Evolutionary conservation across 2,888 invertebrate species (phyloP).

Genomic region (Monopis laevigella): DNA sequence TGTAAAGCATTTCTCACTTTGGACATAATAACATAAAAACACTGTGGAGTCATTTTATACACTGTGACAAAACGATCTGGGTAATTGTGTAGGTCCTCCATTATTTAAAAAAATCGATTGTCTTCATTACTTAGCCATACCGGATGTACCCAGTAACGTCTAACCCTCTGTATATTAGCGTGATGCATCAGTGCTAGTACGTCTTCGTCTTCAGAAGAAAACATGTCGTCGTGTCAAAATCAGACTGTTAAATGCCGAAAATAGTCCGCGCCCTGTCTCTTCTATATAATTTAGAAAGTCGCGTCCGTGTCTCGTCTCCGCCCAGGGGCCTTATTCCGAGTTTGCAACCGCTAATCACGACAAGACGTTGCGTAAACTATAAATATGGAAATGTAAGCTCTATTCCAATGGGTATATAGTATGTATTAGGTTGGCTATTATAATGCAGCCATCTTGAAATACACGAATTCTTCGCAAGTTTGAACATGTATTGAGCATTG

Average conservation of each 20-base stretch:
- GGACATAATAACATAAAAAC: conserved; percentile 9
- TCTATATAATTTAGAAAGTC: conserved; percentile 3
- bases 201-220: conserved; percentile 12
- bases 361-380: too few relatives aligned
- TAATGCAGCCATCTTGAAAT: too few relatives aligned
- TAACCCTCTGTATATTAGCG: conserved; percentile 10
- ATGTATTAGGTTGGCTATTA: too few relatives aligned
- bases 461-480: too few relatives aligned
- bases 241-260: background rate
- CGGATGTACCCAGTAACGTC: conserved; percentile 7
- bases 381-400: too few relatives aligned
- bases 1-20: conserved; percentile 1
- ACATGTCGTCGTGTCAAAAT: conserved; percentile 8
- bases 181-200: conserved; percentile 9
- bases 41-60: conserved; percentile 11
- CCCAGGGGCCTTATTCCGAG: too few relatives aligned
- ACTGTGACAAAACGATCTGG: conserved; percentile 11
- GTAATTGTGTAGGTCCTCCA: conserved; percentile 12
- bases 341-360: too few relatives aligned
- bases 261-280: background rate
- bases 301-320: conserved; percentile 5
- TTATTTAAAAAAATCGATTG: conserved; percentile 11
- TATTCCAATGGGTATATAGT: too few relatives aligned
- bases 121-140: conserved; percentile 2
- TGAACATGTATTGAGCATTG: too few relatives aligned